Evolutionary conservation across 2,888 invertebrate species (phyloP), one percentile per base, ranked within the genome.

Genomic region (Lordiphosa fenestrarum): DNA sequence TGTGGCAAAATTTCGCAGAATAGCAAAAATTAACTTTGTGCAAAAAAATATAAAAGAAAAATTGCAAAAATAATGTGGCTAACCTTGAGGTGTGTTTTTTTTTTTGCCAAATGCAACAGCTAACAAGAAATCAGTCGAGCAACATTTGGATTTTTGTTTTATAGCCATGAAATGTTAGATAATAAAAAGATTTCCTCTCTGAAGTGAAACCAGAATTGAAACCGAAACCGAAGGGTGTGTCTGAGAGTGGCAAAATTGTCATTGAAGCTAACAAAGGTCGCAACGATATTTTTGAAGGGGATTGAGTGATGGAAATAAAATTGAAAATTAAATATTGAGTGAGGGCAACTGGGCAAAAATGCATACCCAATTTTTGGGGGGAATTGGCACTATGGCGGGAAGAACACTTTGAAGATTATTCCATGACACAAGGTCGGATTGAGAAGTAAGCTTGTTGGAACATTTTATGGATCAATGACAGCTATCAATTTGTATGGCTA

Each of bases 91-190:
- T 59, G 53, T 50, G 47, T 37, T 38, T 30, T 25, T 56, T 50
- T 40, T 59, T 13, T 25, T 53, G 49, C 55, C 56, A 50, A 77
- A 71, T 76, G 75, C 75, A 76, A 52, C 58, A 76, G 48, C 58
- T 25, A 62, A 53, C 53, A 40, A 69, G 38, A 59, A 60, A 41
- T 47, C 48, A 44, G 23, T 15, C 25, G 15, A 44, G 13, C 21
- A 41, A 44, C 30, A 44, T 44, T 10, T 44, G 33, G 12, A 13
- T 33, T 44, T 15, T 30, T 44, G 6, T 33, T 33, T 44, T 30
- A 44, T 30, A 44, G 44, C 44, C 33, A 44, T 44, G 30, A 44
- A 44, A 30, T 44, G 33, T 33, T 44, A 15, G 33, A 44, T 33
- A 30, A 30, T 3, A 7, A 30, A 44, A 30, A 44, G 44, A 30